phyloP scores from a whole-genome alignment of 2,797 vertebrate species.

The Luscinia megarhynchos region DNA sequence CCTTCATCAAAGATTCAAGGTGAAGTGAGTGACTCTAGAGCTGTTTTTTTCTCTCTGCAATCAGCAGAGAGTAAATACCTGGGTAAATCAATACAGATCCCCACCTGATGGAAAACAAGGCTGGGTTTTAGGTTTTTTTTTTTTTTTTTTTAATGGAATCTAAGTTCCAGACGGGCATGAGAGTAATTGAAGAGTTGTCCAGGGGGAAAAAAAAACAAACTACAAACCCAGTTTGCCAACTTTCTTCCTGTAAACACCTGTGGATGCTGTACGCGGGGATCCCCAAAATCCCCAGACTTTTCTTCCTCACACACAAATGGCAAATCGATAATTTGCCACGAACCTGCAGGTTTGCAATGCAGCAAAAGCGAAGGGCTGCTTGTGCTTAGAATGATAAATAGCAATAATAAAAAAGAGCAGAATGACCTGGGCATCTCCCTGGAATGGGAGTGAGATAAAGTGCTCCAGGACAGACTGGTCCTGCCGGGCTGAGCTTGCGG shows the following conservation, averaged over 20 bases:
- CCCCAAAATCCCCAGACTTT: not conserved
- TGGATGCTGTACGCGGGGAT: not conserved
- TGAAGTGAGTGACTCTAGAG: not conserved
- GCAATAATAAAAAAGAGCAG: not conserved
- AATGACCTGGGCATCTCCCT: not conserved
- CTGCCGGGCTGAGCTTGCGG: not conserved
- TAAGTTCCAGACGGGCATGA: not conserved
- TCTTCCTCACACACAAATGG: not conserved
- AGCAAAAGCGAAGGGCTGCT: not conserved
- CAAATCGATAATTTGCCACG: not conserved
- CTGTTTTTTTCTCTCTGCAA: not conserved
- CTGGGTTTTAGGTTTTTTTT: not conserved
- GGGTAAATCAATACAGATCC: not conserved
- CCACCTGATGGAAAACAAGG: not conserved
- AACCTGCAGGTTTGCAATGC: not conserved
- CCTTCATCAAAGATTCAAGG: constrained; percentile 19
- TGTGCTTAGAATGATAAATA: not conserved
- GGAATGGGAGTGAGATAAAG: not conserved
- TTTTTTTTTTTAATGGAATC: not conserved
- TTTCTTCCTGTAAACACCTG: not conserved
- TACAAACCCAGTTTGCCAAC: not conserved
- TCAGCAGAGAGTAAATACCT: constrained; percentile 41
- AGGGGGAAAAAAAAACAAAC: fast-evolving
- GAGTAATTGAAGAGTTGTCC: not conserved
- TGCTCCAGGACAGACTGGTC: not conserved